Percentiles rank a stretch among this genome's conserved stretches.
Evolutionary conservation across 2,113 vertebrate genomes (phyloP).

Genomic region (Menidia beryllina): DNA sequence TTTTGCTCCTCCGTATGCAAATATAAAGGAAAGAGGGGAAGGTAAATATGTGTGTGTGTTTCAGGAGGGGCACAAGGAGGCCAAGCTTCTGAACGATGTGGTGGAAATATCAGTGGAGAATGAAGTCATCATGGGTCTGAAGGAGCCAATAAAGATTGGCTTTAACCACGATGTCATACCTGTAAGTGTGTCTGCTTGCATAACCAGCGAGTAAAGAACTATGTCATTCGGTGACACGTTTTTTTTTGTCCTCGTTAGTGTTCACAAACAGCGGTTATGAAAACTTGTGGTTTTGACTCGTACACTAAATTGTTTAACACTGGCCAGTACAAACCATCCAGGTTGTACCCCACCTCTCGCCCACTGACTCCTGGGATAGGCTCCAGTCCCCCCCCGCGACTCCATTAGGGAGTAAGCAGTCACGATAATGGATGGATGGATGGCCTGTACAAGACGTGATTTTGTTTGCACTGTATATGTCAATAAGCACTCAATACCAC

Average conservation of each 20-base stretch:
- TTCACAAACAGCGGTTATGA: not conserved
- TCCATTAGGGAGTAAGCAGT: too few species aligned
- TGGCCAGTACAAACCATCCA: too few species aligned
- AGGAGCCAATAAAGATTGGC: constrained; percentile 71
- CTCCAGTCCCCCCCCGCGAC: too few species aligned
- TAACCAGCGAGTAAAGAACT: too few species aligned
- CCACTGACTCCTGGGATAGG: too few species aligned
- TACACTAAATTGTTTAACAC: not conserved
- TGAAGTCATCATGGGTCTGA: constrained; percentile 65
- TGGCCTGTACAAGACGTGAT: too few species aligned
- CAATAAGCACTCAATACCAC: too few species aligned
- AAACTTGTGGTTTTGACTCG: not conserved
- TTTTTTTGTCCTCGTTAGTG: too few species aligned
- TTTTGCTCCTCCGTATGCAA: not conserved
- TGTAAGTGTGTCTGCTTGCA: constrained; percentile 62
- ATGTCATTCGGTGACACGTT: too few species aligned
- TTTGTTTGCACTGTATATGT: too few species aligned
- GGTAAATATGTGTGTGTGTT: not conserved
- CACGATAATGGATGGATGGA: too few species aligned
- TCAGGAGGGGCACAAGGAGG: constrained; percentile 13
- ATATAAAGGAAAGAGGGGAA: not conserved
- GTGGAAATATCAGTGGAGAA: constrained; percentile 79
- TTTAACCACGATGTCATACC: constrained; percentile 67
- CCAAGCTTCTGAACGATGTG: constrained; percentile 58
- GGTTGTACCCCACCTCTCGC: too few species aligned